Evolutionary conservation across 1,140 invertebrate genomes (phyloP).

Genomic region (Melitaea cinxia): DNA sequence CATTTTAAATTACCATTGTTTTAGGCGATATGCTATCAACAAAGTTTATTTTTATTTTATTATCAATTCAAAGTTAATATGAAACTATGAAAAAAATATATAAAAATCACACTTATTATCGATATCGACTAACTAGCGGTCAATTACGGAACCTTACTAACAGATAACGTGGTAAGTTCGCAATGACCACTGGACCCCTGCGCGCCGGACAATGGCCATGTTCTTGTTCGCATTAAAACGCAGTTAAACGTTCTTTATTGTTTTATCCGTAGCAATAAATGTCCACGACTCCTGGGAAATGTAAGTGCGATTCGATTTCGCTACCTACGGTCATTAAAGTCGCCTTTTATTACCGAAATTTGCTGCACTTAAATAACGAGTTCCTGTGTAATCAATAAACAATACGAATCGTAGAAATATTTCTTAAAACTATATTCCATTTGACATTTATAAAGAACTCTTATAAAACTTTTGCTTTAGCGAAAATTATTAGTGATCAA

Average conservation of each 20-base stretch:
- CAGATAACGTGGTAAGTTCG: slow-evolving; percentile 54
- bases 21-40: no score
- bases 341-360: slow-evolving; percentile 65
- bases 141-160: slow-evolving; percentile 41
- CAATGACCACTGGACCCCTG: slow-evolving; percentile 66
- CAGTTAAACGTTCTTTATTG: slow-evolving; percentile 80
- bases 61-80: no score
- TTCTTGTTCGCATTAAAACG: slow-evolving; percentile 79
- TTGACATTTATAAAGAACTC: background rate
- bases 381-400: slow-evolving; percentile 15
- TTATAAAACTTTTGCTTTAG: background rate
- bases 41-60: no score
- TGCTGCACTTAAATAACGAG: slow-evolving; percentile 39
- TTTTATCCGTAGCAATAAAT: slow-evolving; percentile 77
- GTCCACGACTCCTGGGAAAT: slow-evolving; percentile 71
- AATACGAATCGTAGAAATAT: slow-evolving; percentile 14
- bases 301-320: slow-evolving; percentile 64
- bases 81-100: no score
- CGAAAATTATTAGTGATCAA: background rate
- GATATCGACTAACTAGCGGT: slow-evolving; percentile 34
- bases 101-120: slow-evolving; percentile 14
- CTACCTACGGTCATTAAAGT: slow-evolving; percentile 59
- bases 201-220: slow-evolving; percentile 65
- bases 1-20: no score
- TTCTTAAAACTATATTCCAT: slow-evolving; percentile 4